Conservation (phyloP, 2,113 vertebrate species). For the Aviceda subcristata region DNA sequence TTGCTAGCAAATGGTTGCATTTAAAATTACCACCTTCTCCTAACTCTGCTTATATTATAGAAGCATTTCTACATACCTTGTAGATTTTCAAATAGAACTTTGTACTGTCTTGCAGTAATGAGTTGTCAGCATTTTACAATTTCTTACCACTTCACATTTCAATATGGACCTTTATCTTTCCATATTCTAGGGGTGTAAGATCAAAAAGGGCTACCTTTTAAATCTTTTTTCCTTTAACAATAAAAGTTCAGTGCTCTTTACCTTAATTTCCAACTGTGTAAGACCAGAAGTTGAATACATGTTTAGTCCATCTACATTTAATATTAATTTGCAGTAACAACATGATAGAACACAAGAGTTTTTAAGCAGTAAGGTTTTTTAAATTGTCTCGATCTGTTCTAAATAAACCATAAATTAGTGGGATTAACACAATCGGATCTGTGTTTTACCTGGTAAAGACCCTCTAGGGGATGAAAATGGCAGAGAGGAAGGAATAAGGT, state of each 20-base stretch:
- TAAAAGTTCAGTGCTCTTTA: not conserved
- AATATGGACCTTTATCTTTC: not conserved
- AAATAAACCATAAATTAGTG: not conserved
- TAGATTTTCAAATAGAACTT: not conserved
- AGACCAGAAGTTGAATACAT: not conserved
- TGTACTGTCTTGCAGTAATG: not conserved
- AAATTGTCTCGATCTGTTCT: not conserved
- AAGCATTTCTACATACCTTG: not conserved
- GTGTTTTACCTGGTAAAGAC: constrained; percentile 8
- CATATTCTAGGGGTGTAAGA: not conserved
- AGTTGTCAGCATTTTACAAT: not conserved
- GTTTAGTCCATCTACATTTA: not conserved
- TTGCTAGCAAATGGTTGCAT: not conserved
- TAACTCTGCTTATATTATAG: not conserved
- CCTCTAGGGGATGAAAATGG: not conserved
- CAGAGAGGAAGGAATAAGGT: not conserved
- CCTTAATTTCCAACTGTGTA: not conserved
- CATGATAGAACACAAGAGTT: not conserved
- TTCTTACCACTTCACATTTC: not conserved
- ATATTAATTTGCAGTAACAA: not conserved
- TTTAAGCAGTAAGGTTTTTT: not conserved
- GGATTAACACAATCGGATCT: not conserved
- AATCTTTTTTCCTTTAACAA: not conserved
- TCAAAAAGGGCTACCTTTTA: not conserved
- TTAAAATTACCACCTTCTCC: not conserved